Evolutionary conservation across 1,140 invertebrate genomes (phyloP).

Genomic region (Drosophila pallidifrons): DNA sequence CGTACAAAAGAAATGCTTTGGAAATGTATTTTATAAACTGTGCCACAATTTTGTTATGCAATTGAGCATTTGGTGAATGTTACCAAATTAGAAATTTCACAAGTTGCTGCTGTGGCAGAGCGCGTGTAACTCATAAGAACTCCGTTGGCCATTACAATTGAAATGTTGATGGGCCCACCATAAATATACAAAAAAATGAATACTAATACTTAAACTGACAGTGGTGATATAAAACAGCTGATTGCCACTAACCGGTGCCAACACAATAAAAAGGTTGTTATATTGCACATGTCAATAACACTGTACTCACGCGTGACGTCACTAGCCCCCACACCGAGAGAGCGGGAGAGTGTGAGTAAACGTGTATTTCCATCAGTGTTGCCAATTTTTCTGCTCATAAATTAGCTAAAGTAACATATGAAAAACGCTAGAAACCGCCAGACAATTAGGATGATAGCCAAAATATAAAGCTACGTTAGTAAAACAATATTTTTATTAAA

Average conservation of each 20-base stretch:
- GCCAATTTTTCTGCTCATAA: too few species aligned
- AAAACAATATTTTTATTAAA: too few species aligned
- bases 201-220: slow-evolving; percentile 36
- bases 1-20: neutral
- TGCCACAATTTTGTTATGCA: slow-evolving; percentile 40
- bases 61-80: neutral
- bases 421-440: too few species aligned
- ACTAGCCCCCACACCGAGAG: slow-evolving; percentile 3
- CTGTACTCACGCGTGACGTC: slow-evolving; percentile 16
- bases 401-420: too few species aligned
- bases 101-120: slow-evolving; percentile 5
- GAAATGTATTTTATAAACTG: neutral
- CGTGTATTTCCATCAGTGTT: neutral
- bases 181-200: slow-evolving; percentile 30
- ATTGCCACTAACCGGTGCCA: slow-evolving; percentile 11
- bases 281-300: neutral
- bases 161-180: slow-evolving; percentile 30
- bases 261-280: slow-evolving; percentile 12
- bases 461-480: too few species aligned
- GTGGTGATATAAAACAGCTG: slow-evolving; percentile 37
- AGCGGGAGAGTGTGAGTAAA: slow-evolving; percentile 1
- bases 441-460: too few species aligned
- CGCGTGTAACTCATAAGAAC: slow-evolving; percentile 17
- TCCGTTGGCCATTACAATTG: slow-evolving; percentile 46
- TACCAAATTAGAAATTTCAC: neutral